phyloP scores from a whole-genome alignment of 2,888 invertebrate species.

The Cheilosia scutellata region DNA sequence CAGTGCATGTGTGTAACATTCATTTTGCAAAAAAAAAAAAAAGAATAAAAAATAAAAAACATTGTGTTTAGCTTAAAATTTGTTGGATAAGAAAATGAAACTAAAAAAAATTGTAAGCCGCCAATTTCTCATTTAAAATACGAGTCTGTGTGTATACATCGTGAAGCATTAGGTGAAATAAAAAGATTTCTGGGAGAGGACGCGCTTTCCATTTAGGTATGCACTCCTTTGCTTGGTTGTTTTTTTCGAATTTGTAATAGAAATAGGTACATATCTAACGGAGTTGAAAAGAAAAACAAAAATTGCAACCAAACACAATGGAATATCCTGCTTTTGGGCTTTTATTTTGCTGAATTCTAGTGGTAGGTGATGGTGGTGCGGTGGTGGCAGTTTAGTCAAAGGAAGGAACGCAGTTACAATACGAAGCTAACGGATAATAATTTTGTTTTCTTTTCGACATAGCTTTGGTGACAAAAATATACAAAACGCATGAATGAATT shows the following conservation, averaged over 20 bases:
- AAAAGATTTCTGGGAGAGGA: conserved; percentile 65
- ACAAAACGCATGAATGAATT: too few species aligned
- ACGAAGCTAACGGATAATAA: conserved; percentile 14
- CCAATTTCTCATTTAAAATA: conserved; percentile 71
- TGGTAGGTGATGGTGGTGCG: too few species aligned
- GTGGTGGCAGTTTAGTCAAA: conserved; percentile 40
- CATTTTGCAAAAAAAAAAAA: conserved; percentile 24
- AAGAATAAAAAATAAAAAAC: conserved; percentile 11
- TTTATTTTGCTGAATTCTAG: conserved; percentile 34
- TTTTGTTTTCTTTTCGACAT: neutral
- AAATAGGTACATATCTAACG: conserved; percentile 41
- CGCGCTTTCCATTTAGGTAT: conserved; percentile 61
- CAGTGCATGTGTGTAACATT: conserved; percentile 69
- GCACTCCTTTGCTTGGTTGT: conserved; percentile 58
- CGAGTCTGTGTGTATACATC: conserved; percentile 48
- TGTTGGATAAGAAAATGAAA: conserved; percentile 68
- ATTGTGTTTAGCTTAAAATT: conserved; percentile 68
- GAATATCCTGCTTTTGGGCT: conserved; percentile 43
- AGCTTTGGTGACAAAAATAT: neutral
- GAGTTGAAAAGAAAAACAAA: conserved; percentile 51
- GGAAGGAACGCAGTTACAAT: neutral
- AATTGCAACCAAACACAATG: conserved; percentile 67
- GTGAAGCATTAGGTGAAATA: conserved; percentile 64
- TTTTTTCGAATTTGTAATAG: conserved; percentile 37
- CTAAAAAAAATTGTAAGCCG: conserved; percentile 68